These are phyloP conservation scores for Neotoxoptera formosana DNA, from an alignment of 1,140 invertebrate species.

Conservation along the genomic window DNA sequence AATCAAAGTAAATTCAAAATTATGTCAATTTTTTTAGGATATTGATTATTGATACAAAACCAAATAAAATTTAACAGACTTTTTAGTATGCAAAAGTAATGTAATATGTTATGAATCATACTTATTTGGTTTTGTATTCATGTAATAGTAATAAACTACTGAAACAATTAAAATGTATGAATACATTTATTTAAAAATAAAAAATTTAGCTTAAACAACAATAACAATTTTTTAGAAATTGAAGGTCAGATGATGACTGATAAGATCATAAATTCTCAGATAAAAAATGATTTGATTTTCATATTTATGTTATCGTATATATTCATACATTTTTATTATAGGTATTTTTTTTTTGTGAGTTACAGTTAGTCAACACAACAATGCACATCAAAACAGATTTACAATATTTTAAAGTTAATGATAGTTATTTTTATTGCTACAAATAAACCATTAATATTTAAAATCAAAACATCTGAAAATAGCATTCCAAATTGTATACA, in stretches of 20 bases:
- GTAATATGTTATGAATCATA: background rate
- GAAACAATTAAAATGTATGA: constrained; percentile 1
- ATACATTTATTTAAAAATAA: background rate
- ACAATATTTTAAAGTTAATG: background rate
- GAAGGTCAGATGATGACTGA: background rate
- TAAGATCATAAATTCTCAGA: background rate
- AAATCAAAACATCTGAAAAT: background rate
- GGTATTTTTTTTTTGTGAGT: background rate
- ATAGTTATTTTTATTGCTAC: background rate
- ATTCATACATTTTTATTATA: background rate
- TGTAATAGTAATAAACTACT: background rate
- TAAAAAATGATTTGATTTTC: background rate
- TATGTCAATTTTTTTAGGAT: background rate
- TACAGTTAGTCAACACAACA: background rate
- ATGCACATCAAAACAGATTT: background rate
- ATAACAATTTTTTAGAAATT: background rate
- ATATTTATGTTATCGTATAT: background rate
- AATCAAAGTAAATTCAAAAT: background rate
- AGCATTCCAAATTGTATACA: background rate
- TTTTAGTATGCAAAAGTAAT: background rate
- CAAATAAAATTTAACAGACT: no score
- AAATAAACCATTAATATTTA: background rate
- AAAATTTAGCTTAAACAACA: background rate
- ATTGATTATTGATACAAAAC: background rate
- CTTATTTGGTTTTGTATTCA: background rate